Evolutionary conservation across 2,797 vertebrate genomes (phyloP).

Genomic region (Falco rusticolus): DNA sequence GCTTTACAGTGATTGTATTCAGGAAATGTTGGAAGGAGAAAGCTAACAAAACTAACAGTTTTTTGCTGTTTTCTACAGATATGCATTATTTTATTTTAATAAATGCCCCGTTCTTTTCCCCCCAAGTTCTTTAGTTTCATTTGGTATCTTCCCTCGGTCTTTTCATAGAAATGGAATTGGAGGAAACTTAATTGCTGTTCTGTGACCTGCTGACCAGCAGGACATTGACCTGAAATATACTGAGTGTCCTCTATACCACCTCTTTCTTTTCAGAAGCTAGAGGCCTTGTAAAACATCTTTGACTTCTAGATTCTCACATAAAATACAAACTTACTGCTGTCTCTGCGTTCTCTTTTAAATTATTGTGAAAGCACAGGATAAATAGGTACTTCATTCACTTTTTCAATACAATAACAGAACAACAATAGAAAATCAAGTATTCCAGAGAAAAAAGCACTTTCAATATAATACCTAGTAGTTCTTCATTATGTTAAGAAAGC

Average conservation of each 20-base stretch:
- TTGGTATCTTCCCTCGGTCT: too few relatives aligned
- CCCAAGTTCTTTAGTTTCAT: background rate
- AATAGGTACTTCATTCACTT: conserved; percentile 50
- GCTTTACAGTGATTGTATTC: conserved; percentile 11
- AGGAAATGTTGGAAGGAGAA: conserved; percentile 4
- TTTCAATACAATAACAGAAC: conserved; percentile 43
- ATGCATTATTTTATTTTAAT: background rate
- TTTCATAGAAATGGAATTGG: background rate
- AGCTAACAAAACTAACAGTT: background rate
- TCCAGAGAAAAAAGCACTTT: conserved; percentile 45
- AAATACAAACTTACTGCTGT: conserved; percentile 57
- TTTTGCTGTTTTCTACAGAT: conserved; percentile 1
- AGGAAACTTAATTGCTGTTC: conserved; percentile 62
- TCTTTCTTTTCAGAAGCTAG: conserved; percentile 55
- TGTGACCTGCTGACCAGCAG: conserved; percentile 65
- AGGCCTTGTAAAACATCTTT: conserved; percentile 55
- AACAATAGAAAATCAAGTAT: conserved; percentile 59
- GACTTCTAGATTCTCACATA: conserved; percentile 53
- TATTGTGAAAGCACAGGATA: conserved; percentile 56
- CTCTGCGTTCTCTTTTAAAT: conserved; percentile 56
- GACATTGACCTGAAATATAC: conserved; percentile 61
- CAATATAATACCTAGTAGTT: conserved; percentile 43
- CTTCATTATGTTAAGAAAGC: conserved; percentile 59
- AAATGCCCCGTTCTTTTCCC: conserved; percentile 10
- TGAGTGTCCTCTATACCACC: conserved; percentile 24